Conservation (phyloP, 2,888 invertebrate species). For the Terebella lapidaria region DNA sequence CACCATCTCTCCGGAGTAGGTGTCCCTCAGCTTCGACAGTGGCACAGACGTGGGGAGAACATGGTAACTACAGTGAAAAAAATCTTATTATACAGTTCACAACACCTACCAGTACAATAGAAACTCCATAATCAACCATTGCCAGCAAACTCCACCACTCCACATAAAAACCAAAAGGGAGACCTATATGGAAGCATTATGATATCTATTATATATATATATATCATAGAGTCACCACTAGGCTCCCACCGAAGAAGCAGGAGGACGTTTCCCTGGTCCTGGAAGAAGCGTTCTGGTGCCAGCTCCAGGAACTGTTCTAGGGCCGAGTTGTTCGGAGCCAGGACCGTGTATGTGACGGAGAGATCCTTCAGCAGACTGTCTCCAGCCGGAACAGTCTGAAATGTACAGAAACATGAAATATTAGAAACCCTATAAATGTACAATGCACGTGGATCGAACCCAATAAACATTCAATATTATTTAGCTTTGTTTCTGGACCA, state of each 20-base stretch:
- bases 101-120: not conserved
- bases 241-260: not conserved
- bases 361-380: not conserved
- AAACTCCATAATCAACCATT: too few relatives aligned
- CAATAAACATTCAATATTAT: not conserved
- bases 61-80: slow-evolving; percentile 1
- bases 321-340: not conserved
- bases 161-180: not conserved
- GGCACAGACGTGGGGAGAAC: not conserved
- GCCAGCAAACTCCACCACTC: too few relatives aligned
- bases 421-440: too few relatives aligned
- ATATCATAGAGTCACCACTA: not conserved
- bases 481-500: too few relatives aligned
- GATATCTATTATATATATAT: too few relatives aligned
- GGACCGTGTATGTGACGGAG: not conserved
- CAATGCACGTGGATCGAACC: not conserved
- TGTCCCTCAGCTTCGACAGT: not conserved
- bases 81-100: too few relatives aligned
- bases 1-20: not conserved
- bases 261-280: not conserved
- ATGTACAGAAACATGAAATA: too few relatives aligned
- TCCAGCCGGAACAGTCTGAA: slow-evolving; percentile 1
- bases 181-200: too few relatives aligned
- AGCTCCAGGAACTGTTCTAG: not conserved
- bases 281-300: not conserved